phyloP scores from a whole-genome alignment of 2,888 invertebrate genomes.

The Noctuana brunneofusca region DNA sequence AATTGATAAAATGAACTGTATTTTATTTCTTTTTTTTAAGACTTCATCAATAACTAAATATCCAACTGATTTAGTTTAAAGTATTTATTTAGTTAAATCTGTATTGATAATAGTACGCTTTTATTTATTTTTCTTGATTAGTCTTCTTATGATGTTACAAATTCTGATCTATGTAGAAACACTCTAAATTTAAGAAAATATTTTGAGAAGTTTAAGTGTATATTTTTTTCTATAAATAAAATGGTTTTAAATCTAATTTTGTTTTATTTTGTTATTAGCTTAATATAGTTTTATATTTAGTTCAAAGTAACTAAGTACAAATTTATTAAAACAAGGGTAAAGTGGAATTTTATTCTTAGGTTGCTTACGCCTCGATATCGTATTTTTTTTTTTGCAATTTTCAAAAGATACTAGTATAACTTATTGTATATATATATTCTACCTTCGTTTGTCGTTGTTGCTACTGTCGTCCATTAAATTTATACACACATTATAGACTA shows the following conservation, averaged over 20 bases:
- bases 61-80: constrained; percentile 1
- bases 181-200: constrained; percentile 50
- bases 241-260: constrained; percentile 19
- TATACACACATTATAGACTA: too few species aligned
- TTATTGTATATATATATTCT: too few species aligned
- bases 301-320: too few species aligned
- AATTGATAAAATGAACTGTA: neutral
- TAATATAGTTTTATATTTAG: too few species aligned
- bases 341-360: too few species aligned
- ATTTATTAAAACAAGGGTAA: too few species aligned
- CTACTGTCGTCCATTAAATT: too few species aligned
- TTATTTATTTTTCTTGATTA: constrained; percentile 39
- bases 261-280: neutral
- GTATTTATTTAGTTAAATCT: constrained; percentile 21
- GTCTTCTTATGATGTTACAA: constrained; percentile 45
- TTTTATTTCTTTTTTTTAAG: neutral
- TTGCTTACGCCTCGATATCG: too few species aligned
- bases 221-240: constrained; percentile 69
- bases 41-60: neutral
- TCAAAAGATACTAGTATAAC: too few species aligned
- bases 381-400: too few species aligned
- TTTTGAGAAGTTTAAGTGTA: constrained; percentile 66
- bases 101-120: constrained; percentile 17
- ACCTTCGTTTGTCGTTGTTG: too few species aligned
- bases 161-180: constrained; percentile 61